A percentile compares a stretch with the other conserved stretches of the same genome.
phyloP scores from a whole-genome alignment of 2,888 invertebrate genomes.

The Cancer borealis region DNA sequence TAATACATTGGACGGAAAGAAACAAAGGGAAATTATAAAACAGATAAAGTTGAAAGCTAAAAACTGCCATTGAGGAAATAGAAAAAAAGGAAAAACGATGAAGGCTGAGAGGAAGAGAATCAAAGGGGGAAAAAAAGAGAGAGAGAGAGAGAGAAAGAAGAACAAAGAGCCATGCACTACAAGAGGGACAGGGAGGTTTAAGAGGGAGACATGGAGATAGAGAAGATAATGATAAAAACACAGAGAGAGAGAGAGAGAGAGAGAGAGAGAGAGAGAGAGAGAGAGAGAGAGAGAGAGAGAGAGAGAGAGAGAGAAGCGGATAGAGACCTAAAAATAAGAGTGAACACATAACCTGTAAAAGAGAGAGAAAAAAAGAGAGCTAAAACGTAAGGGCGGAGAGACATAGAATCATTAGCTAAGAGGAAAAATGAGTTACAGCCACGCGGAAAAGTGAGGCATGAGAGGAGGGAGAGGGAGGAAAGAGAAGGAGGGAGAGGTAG shows the following conservation, averaged over 20 bases:
- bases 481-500: too few relatives aligned
- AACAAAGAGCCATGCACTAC: background rate
- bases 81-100: background rate
- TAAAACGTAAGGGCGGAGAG: background rate
- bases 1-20: background rate
- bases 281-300: background rate
- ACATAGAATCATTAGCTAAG: background rate
- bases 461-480: background rate
- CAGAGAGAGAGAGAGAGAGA: constrained; percentile 16
- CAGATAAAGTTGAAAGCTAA: too few relatives aligned
- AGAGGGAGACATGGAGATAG: too few relatives aligned
- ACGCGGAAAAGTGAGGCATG: background rate
- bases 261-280: background rate
- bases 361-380: background rate
- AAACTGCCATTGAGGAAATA: too few relatives aligned
- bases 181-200: too few relatives aligned
- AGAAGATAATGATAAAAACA: too few relatives aligned
- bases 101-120: background rate
- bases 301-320: background rate
- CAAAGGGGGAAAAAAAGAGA: background rate
- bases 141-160: background rate
- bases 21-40: background rate
- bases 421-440: background rate
- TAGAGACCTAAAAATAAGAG: background rate
- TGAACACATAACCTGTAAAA: background rate